Conservation (phyloP, 2,113 vertebrate species). For the Centrocercus urophasianus region DNA sequence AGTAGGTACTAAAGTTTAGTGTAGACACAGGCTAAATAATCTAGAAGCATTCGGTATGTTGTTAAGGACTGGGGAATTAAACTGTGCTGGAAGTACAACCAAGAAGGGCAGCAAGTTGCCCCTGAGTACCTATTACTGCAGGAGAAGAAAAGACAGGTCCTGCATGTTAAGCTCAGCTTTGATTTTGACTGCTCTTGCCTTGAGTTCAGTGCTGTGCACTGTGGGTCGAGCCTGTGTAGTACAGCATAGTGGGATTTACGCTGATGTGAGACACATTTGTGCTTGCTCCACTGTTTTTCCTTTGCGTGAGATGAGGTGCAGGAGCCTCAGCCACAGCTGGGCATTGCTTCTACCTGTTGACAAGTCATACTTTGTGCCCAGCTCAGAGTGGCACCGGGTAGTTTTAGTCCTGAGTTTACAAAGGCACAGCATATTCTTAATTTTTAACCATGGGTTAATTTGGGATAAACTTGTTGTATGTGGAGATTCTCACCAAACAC, state of each 20-base stretch:
- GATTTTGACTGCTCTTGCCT: neutral
- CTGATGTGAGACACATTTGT: neutral
- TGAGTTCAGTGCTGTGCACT: fast-evolving
- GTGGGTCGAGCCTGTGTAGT: fast-evolving
- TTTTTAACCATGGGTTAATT: neutral
- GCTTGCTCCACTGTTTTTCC: neutral
- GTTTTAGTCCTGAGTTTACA: neutral
- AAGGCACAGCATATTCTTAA: fast-evolving
- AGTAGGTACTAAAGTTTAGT: neutral
- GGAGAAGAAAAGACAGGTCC: neutral
- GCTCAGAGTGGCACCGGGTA: neutral
- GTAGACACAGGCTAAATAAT: neutral
- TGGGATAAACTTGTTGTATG: neutral
- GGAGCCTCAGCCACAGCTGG: neutral
- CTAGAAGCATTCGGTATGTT: neutral
- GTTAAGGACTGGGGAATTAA: neutral
- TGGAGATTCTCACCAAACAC: neutral
- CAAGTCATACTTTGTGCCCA: fast-evolving
- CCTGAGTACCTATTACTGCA: neutral
- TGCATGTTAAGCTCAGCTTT: neutral
- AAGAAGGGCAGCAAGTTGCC: neutral
- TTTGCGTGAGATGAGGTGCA: neutral
- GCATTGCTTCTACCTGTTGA: neutral
- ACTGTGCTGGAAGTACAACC: neutral
- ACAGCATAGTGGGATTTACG: neutral